Base-by-base conservation (phyloP, 2,797 vertebrate species). In the Anableps anableps region DNA sequence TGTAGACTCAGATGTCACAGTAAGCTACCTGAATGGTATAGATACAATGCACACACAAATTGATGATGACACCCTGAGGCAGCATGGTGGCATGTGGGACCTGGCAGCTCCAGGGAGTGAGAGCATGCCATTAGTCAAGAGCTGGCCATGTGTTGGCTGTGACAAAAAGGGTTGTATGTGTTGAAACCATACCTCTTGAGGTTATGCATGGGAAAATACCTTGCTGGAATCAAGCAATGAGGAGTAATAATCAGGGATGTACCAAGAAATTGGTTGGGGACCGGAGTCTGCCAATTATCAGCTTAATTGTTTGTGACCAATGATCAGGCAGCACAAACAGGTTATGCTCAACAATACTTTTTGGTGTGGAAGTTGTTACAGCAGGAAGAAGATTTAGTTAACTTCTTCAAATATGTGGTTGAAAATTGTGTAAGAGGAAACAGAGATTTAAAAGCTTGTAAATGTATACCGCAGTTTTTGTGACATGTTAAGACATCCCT, bases 1-100 rank as follows among this genome's bases (percentile, higher is more conserved):
- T 94, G 90, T 93, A 88, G 91, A 92, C 91, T 78, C 80, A 90
- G 93, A 91, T 95, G 92, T 93, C 94, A 93, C 90, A 90, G 84
- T 86, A 86, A 88, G 84, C 89, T 91, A 91, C 92, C 93, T 93
- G 94, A 93, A 85, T 83, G 58, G 79, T 85, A 88, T 87, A 93
- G 91, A 93, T 94, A 94, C 88, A 91, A 85, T 82, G 75, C 75
- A 51, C 60, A 51, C 76, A 71, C 21, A 77, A 55, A 47, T 64
- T 79, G 85, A 77, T 70, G 85, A 72, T 79, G 84, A 89, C 85
- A 88, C 91, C 94, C 92, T 48, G 81, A 81, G 91, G 93, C 92
- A 89, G 85, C 45, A 71, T 58, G 83, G 83, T 78, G 84, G 84
- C 58, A 60, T 71, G 68, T 45, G 74, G 82, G 79, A 76, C 64